phyloP scores from a whole-genome alignment of 2,113 vertebrate genomes.

The Lutjanus erythropterus region DNA sequence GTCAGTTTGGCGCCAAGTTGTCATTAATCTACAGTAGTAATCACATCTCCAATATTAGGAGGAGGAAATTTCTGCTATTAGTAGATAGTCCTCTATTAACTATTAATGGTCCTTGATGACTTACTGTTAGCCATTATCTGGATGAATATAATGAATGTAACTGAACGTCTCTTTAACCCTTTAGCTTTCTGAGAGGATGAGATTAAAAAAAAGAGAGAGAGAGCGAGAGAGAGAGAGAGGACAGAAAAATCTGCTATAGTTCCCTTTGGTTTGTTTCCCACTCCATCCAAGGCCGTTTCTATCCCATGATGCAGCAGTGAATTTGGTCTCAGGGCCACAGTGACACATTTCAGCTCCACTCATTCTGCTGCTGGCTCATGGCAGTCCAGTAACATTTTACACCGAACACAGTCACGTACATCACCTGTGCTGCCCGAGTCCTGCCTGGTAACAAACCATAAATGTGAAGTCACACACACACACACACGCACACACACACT shows the following conservation, averaged over 20 bases:
- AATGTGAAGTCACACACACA: slow-evolving; percentile 37
- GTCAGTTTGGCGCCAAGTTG: slow-evolving; percentile 46
- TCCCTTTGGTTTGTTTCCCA: background rate
- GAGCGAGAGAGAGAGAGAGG: slow-evolving; percentile 58
- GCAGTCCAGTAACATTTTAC: slow-evolving; percentile 44
- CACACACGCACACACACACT: slow-evolving; percentile 15
- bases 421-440: slow-evolving; percentile 39
- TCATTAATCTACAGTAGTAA: slow-evolving; percentile 63
- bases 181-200: slow-evolving; percentile 54
- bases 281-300: slow-evolving; percentile 18
- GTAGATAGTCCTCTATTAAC: slow-evolving; percentile 79
- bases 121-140: slow-evolving; percentile 73
- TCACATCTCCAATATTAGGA: slow-evolving; percentile 62
- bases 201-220: slow-evolving; percentile 32
- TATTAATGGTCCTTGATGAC: slow-evolving; percentile 76
- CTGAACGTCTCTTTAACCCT: slow-evolving; percentile 61
- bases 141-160: slow-evolving; percentile 72
- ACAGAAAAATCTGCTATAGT: background rate
- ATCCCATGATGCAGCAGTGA: slow-evolving; percentile 45
- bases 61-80: slow-evolving; percentile 78
- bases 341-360: slow-evolving; percentile 29
- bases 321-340: slow-evolving; percentile 54
- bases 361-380: slow-evolving; percentile 41
- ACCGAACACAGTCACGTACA: slow-evolving; percentile 45
- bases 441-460: slow-evolving; percentile 56